Evolutionary conservation across 2,113 vertebrate species (phyloP).

Genomic region (Varanus salvator): DNA sequence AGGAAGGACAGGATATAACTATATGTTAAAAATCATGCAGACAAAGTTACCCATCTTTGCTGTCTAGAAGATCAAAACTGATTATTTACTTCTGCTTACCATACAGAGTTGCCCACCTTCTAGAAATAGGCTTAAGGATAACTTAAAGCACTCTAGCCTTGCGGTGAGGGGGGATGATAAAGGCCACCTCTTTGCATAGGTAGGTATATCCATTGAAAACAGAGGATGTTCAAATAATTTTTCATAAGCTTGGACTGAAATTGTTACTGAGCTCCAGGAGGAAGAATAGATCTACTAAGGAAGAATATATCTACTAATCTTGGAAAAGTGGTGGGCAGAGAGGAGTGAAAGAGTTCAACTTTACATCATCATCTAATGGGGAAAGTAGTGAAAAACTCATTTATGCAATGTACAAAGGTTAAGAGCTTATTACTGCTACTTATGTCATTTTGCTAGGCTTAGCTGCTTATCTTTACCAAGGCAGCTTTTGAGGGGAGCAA

Average conservation of each 20-base stretch:
- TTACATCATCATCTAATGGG: conserved; percentile 39
- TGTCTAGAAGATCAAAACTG: conserved; percentile 33
- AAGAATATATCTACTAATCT: neutral
- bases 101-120: conserved; percentile 40
- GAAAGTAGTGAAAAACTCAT: conserved; percentile 39
- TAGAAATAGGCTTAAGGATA: neutral
- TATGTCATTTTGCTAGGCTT: conserved; percentile 59
- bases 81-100: conserved; percentile 26
- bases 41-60: conserved; percentile 37
- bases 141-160: neutral
- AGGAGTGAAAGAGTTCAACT: conserved; percentile 6
- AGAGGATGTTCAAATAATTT: neutral
- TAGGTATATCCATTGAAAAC: neutral
- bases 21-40: neutral
- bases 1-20: neutral
- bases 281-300: neutral
- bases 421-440: conserved; percentile 45
- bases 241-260: neutral
- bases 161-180: too few species aligned
- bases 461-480: conserved; percentile 54
- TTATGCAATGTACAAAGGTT: conserved; percentile 28
- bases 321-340: neutral
- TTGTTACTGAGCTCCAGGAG: conserved; percentile 9
- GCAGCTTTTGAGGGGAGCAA: conserved; percentile 45
- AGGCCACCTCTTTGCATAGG: neutral